Evolutionary conservation across 1,140 invertebrate genomes (phyloP).

Genomic region (Philopotamus ludificatus): DNA sequence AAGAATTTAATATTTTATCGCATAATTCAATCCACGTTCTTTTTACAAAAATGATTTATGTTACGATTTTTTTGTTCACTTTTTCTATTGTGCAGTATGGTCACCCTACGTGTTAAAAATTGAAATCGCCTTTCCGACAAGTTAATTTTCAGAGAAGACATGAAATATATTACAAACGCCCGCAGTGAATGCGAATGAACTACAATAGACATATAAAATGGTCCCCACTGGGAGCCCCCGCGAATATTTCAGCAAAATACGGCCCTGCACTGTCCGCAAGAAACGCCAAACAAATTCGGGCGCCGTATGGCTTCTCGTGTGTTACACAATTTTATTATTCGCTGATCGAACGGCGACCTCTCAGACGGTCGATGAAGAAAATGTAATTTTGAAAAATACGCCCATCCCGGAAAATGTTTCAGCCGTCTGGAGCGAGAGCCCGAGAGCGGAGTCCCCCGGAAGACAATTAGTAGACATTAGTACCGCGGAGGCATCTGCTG

Average conservation of each 20-base stretch:
- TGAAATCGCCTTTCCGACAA: conserved; percentile 7
- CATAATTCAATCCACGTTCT: too few species aligned
- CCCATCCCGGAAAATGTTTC: too few species aligned
- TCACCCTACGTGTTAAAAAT: background rate
- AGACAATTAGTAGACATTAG: conserved; percentile 41
- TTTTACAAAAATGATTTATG: too few species aligned
- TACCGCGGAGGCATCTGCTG: conserved; percentile 27
- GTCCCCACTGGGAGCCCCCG: conserved; percentile 8
- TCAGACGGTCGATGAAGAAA: background rate
- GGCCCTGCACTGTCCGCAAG: conserved; percentile 27
- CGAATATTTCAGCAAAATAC: conserved; percentile 28
- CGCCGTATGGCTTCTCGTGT: conserved; percentile 15
- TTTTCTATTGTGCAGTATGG: too few species aligned
- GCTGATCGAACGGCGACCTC: conserved; percentile 16
- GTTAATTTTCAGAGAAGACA: conserved; percentile 6
- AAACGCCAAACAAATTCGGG: conserved; percentile 14
- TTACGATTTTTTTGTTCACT: too few species aligned
- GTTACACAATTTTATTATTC: conserved; percentile 22
- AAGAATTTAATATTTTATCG: too few species aligned
- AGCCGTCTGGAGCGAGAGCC: too few species aligned
- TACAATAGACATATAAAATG: conserved; percentile 28
- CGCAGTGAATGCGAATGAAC: conserved; percentile 1
- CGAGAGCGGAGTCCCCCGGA: conserved; percentile 8
- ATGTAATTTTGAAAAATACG: background rate
- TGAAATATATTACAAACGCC: conserved; percentile 20